These are phyloP conservation scores for Chrysogorgia sp. DNA, from an alignment of 92 coral and sea anemone genomes.

Conservation along the genomic window DNA sequence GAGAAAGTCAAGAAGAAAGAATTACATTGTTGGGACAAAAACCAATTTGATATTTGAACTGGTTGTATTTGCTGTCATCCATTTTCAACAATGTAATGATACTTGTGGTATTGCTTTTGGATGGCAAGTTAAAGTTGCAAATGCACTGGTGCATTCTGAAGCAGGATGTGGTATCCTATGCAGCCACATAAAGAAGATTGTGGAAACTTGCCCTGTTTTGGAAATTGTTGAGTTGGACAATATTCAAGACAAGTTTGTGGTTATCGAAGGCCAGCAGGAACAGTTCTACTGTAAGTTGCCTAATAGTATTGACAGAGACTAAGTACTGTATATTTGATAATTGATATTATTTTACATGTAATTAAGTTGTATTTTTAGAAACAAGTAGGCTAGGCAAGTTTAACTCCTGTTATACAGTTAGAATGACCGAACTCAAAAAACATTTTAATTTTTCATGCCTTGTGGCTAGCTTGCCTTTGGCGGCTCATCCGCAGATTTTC, in stretches of 20 bases:
- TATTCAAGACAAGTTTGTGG: neutral
- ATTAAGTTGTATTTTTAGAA: too few relatives aligned
- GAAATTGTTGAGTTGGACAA: neutral
- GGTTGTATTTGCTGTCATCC: neutral
- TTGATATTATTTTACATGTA: too few relatives aligned
- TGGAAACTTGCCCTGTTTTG: neutral
- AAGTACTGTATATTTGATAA: too few relatives aligned
- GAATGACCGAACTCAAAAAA: too few relatives aligned
- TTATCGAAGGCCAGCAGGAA: neutral
- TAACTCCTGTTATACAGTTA: too few relatives aligned
- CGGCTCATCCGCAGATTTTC: too few relatives aligned
- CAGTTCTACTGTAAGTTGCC: neutral
- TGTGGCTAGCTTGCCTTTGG: too few relatives aligned
- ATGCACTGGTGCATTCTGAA: neutral
- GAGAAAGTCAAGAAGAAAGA: neutral
- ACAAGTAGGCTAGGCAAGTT: too few relatives aligned
- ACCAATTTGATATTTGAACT: too few relatives aligned
- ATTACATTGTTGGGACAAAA: neutral
- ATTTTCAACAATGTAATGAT: neutral
- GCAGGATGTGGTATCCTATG: neutral
- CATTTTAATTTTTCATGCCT: too few relatives aligned
- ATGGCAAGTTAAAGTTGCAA: too few relatives aligned
- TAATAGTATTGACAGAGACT: neutral
- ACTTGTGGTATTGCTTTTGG: too few relatives aligned
- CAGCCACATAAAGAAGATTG: neutral